These are phyloP conservation scores for Himantopus leucocephalus DNA, from an alignment of 2,113 vertebrate genomes.

Conservation along the genomic window DNA sequence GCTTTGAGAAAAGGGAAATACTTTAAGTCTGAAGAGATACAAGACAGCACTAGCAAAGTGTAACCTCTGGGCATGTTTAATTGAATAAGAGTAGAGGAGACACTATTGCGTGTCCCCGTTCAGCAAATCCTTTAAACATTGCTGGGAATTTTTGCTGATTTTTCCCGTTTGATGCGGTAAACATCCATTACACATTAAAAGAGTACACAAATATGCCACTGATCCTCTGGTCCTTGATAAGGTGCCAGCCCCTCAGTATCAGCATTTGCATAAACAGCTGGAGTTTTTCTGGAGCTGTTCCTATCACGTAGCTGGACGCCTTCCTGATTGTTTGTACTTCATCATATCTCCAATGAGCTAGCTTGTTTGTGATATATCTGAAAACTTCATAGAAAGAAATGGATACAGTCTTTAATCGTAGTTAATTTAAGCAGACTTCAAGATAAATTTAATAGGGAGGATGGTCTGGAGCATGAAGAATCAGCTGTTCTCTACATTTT, in stretches of 20 bases:
- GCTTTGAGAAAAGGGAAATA: slow-evolving; percentile 9
- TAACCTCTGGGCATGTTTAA: slow-evolving; percentile 8
- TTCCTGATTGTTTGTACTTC: slow-evolving; percentile 37
- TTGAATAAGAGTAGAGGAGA: neutral
- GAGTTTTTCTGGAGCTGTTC: slow-evolving; percentile 47
- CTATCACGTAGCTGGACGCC: slow-evolving; percentile 39
- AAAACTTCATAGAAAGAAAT: slow-evolving; percentile 14
- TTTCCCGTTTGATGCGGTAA: neutral
- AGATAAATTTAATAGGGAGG: neutral
- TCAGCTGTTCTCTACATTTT: neutral
- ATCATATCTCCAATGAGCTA: neutral
- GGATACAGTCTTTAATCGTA: neutral
- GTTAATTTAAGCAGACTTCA: slow-evolving; percentile 18
- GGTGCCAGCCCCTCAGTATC: slow-evolving; percentile 35
- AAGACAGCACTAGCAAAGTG: neutral
- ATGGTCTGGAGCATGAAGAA: neutral
- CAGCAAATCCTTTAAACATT: neutral
- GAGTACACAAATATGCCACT: slow-evolving; percentile 31
- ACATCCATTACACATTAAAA: slow-evolving; percentile 20
- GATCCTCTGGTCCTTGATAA: slow-evolving; percentile 55
- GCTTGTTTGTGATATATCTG: slow-evolving; percentile 19
- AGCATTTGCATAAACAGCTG: slow-evolving; percentile 62
- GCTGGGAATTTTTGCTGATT: neutral
- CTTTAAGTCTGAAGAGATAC: neutral
- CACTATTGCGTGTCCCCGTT: neutral